A percentile compares a stretch with the other conserved stretches of the same genome.
phyloP scores from a whole-genome alignment of 2,888 invertebrate species.

The Drosophila anceps region DNA sequence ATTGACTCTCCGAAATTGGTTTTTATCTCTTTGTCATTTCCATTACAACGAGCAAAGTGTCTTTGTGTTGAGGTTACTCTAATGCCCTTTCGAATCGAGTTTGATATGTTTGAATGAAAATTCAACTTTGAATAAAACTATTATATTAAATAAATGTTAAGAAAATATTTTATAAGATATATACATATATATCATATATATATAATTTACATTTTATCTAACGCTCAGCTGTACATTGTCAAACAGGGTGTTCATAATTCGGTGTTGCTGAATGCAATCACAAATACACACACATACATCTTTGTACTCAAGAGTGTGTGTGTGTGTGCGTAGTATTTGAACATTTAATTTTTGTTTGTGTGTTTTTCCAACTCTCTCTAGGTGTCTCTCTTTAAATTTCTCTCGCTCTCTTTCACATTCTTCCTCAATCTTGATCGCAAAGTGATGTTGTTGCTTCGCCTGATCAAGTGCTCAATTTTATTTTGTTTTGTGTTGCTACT shows the following conservation, averaged over 20 bases:
- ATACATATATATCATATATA: no score
- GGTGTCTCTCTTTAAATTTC: conserved; percentile 8
- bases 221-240: neutral
- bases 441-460: conserved; percentile 29
- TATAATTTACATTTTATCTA: neutral
- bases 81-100: conserved; percentile 5
- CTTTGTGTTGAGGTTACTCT: conserved; percentile 1
- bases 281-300: conserved; percentile 1
- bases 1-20: conserved; percentile 14
- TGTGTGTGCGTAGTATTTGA: conserved; percentile 17
- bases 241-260: neutral
- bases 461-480: conserved; percentile 80
- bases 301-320: conserved; percentile 4
- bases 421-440: conserved; percentile 16
- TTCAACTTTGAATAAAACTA: neutral
- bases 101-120: neutral
- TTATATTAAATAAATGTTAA: neutral
- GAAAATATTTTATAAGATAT: neutral
- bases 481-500: conserved; percentile 56
- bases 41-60: conserved; percentile 6
- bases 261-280: neutral
- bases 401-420: conserved; percentile 14
- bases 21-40: conserved; percentile 14
- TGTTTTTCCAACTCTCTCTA: neutral
- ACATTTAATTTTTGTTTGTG: conserved; percentile 23